Evolutionary conservation across 35 echinoderm and acorn worm genomes (phyloP), one percentile per base, ranked within the genome.

Genomic region (Anneissia japonica): DNA sequence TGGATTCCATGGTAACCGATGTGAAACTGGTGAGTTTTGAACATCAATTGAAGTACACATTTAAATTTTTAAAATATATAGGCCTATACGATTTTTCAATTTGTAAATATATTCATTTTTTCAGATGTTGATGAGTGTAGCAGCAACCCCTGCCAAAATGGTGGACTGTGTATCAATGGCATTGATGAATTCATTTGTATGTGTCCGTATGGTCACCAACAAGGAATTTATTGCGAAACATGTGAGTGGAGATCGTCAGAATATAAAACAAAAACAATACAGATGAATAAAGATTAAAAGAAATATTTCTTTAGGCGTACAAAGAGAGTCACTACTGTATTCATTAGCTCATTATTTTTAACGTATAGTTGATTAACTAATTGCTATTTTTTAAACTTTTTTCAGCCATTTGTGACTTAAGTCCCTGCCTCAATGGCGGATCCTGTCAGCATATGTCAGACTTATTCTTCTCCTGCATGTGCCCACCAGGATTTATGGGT

Each of bases 51-150:
- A n/a, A n/a, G n/a, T n/a, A n/a, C n/a, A n/a, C n/a, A n/a, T n/a
- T n/a, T n/a, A n/a, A n/a, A n/a, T n/a, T n/a, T n/a, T 78, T 12
- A 11, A 31, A 78, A 78, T 35, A 23, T 11, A 78, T 5, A 9
- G 3, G 0, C 4, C 23, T 12, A 33, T 32, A 11, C 9, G 11
- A 38, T 3, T 38, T 9, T 34, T 6, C 31, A 14, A 28, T 64
- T 64, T 64, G 13, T 13, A 64, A 14, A 64, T 14, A 64, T 64
- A 36, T 87, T 34, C 13, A 75, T 79, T 34, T 5, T 29, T 23
- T 72, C 74, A 96, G 94, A 97, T 39, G 89, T 97, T 37, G 83
- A 97, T 64, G 94, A 97, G 34, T 97, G 94, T 77, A 30, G 74
- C 0, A 79, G 40, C 30, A 75, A 34, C 33, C 94, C 94, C 14